Conservation (phyloP, 2,113 vertebrate genomes). For the Myrmecophaga tridactyla region DNA sequence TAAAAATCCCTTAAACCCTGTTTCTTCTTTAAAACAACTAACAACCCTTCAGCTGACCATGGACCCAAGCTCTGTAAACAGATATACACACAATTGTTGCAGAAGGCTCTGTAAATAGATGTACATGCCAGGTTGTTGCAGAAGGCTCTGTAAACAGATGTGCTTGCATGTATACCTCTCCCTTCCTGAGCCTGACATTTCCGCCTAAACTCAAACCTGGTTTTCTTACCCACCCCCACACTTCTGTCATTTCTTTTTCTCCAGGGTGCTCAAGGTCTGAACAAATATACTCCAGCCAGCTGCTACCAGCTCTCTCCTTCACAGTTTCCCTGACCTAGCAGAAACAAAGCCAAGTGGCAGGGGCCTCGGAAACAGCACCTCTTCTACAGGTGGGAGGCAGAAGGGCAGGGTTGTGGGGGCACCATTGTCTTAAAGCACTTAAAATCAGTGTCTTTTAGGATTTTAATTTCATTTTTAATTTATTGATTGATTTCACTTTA, state of each 20-base stretch:
- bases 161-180: neutral
- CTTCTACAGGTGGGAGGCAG: neutral
- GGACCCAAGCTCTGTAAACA: too few species aligned
- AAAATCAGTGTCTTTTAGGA: neutral
- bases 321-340: neutral
- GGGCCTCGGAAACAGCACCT: neutral
- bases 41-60: neutral
- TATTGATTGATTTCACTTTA: neutral
- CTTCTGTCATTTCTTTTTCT: neutral
- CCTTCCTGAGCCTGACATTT: neutral
- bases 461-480: neutral
- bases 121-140: neutral
- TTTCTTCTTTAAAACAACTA: neutral
- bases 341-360: neutral
- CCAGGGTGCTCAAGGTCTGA: neutral
- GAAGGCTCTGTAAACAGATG: too few species aligned
- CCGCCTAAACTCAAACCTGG: neutral
- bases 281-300: neutral
- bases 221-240: neutral
- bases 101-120: too few species aligned
- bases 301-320: neutral
- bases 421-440: neutral
- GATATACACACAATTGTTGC: too few species aligned
- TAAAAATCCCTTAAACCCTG: neutral
- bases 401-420: neutral